phyloP scores from a whole-genome alignment of 2,113 vertebrate species.

The Ammospiza caudacuta region DNA sequence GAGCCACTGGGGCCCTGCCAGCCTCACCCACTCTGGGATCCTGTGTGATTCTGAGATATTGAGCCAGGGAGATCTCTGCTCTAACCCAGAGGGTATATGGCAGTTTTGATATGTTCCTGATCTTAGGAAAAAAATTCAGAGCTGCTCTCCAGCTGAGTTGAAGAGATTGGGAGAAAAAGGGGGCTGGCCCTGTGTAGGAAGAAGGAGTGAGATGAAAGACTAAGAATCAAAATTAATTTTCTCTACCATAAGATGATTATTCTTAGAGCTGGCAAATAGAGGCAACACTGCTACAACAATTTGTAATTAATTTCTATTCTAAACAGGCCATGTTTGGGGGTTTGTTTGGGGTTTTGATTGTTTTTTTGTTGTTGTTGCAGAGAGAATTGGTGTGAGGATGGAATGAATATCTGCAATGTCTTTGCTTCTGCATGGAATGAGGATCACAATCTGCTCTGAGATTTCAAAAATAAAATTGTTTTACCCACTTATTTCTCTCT shows the following conservation, averaged over 20 bases:
- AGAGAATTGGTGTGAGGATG: background rate
- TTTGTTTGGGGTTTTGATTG: background rate
- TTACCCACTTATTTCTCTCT: background rate
- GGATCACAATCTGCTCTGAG: background rate
- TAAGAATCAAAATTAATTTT: background rate
- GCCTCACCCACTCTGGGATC: accelerated
- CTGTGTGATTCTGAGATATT: accelerated
- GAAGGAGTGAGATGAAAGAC: background rate
- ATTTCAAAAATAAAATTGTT: background rate
- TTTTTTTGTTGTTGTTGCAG: background rate
- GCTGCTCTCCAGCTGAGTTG: background rate
- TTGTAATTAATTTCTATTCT: background rate
- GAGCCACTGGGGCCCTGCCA: background rate
- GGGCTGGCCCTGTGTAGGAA: background rate
- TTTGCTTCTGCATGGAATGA: background rate
- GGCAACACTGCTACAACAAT: background rate
- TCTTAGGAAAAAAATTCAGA: background rate
- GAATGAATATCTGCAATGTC: background rate
- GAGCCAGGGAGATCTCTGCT: background rate
- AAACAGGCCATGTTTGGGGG: accelerated
- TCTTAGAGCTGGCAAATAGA: background rate
- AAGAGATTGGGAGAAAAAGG: background rate
- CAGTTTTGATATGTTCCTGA: background rate
- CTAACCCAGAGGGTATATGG: background rate
- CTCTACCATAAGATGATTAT: background rate